Base-by-base conservation (phyloP, 2,113 vertebrate species). In the Otis tarda region DNA sequence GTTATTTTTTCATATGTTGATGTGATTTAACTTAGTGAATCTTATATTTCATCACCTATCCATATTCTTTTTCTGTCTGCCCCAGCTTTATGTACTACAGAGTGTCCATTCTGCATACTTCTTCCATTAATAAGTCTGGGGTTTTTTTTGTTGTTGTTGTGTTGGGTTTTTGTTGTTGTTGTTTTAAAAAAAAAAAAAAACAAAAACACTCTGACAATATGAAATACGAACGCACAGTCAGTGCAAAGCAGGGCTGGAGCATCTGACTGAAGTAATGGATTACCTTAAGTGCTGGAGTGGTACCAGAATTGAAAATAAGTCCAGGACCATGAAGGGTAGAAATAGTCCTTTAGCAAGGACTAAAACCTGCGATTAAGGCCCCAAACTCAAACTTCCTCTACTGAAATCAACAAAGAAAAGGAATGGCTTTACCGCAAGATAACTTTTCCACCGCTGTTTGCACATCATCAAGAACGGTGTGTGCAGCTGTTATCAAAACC, bases 391-490 rank as follows among this genome's bases (percentile, higher is more conserved):
- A 73, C 59, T 78, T 74, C 31, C 56, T 71, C 61, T 61, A 35
- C 77, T 80, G 86, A 75, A 70, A 65, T 87, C 50, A 75, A 17
- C 45, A 84, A 76, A 75, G 52, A 31, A 53, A 22, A 45, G 19
- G 61, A 81, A 67, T 57, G 19, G 41, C 59, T 90, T 92, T 60
- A 68, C 35, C 14, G 23, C 30, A n/a, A 76, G 25, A 8, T 88
- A 37, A 63, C 37, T 79, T 60, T 82, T 76, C 35, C 24, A 76
- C 30, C 35, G 7, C 57, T 49, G 14, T 59, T 88, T 14, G 17
- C 60, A 20, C 0, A 0, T 76, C 30, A 20, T 64, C 23, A 56
- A 7, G 67, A 92, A 20, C 2, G 3, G 6, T n/a, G 21, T 56
- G 45, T 61, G 28, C 33, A 37, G 27, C 35, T 88, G 49, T 65